Base-by-base conservation (phyloP, 2,888 invertebrate genomes). In the Osmoderma eremita region DNA sequence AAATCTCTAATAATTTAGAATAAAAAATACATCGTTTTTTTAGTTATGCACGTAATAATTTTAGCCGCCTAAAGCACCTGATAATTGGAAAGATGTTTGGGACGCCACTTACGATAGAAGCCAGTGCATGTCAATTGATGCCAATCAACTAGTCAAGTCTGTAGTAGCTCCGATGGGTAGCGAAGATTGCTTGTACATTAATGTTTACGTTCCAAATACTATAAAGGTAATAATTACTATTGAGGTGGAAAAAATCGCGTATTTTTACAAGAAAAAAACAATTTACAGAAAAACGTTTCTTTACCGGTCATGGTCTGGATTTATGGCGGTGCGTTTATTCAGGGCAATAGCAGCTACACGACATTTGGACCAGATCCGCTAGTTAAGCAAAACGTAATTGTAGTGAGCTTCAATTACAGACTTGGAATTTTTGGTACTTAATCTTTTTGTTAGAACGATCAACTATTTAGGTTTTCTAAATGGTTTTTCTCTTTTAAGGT, bases 261-360 rank as follows among this genome's bases (percentile, higher is more conserved):
- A 36, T 6, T 53, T 49, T n/a, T 49, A 20, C 12, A 15, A 49
- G 17, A 12, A 13, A 20, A 24, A 24, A 63, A n/a, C 8, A 38
- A 54, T 24, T 41, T 53, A 20, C 20, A 42, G 67, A 70, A 50
- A 24, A 50, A 56, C 2, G 5, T 20, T 18, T 15, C 53, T 39
- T 17, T 72, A 15, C 78, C 78, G 1, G 78, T 77, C 13, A 77
- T 79, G 76, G 76, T 79, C 2, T 78, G 75, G 73, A 75, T 79
- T 22, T 75, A 78, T 63, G 77, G 78, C 3, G 78, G 78, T 18
- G 74, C 70, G 10, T 78, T 78, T 49, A 67, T 74, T 65, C 64
- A 58, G 13, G 77, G 78, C 18, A 66, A 71, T 22, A 71, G 77
- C 10, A 73, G 71, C 22, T 74, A 75, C 30, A 68, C 73, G 36